Conservation (phyloP, 2,797 vertebrate genomes). For the Lutjanus campechanus region DNA sequence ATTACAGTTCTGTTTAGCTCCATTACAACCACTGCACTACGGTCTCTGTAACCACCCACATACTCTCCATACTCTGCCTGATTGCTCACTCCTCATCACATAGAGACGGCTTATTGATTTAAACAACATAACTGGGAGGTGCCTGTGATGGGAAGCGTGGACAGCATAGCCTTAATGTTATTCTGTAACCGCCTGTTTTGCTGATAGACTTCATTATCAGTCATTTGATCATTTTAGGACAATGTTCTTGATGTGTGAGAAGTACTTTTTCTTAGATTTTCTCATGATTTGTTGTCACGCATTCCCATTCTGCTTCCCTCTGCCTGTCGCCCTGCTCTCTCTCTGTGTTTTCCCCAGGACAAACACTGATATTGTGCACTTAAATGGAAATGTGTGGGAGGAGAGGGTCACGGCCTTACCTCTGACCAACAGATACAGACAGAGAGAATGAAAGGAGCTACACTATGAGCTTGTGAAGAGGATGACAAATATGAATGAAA, state of each 20-base stretch:
- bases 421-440: background rate
- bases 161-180: constrained; percentile 24
- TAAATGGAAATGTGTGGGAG: constrained; percentile 43
- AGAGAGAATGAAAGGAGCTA: constrained; percentile 7
- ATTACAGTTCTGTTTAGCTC: constrained; percentile 62
- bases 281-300: constrained; percentile 9
- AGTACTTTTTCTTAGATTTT: constrained; percentile 9
- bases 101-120: constrained; percentile 64
- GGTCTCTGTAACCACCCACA: constrained; percentile 59
- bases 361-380: constrained; percentile 20
- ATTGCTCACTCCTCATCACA: constrained; percentile 55
- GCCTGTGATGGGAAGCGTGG: background rate
- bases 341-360: background rate
- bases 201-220: constrained; percentile 29
- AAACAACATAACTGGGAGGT: constrained; percentile 59
- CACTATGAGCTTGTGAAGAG: background rate
- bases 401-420: background rate
- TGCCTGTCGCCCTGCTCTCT: background rate
- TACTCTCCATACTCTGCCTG: constrained; percentile 37
- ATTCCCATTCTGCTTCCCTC: background rate
- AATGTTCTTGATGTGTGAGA: constrained; percentile 11
- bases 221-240: constrained; percentile 34
- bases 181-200: constrained; percentile 15
- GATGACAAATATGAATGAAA: constrained; percentile 10
- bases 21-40: constrained; percentile 50